Evolutionary conservation across 1,140 invertebrate species (phyloP).

Genomic region (Nylanderia fulva): DNA sequence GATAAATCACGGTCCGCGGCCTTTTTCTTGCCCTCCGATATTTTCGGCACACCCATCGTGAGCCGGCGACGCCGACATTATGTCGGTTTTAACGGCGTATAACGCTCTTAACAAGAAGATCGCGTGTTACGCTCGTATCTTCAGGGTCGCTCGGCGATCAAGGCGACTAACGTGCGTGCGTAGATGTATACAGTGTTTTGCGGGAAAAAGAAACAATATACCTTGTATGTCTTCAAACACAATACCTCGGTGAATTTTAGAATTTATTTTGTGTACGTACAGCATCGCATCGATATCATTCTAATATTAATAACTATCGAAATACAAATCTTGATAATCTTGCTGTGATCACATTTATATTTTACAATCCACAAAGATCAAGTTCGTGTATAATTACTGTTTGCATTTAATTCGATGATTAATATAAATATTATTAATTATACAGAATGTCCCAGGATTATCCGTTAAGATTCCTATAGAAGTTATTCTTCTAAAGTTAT

Average conservation of each 20-base stretch:
- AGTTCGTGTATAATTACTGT: conserved; percentile 13
- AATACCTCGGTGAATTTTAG: neutral
- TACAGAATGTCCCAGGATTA: no score
- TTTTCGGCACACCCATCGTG: conserved; percentile 46
- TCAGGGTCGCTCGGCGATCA: conserved; percentile 66
- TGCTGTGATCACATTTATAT: neutral
- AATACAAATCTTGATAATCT: neutral
- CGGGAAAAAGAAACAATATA: neutral
- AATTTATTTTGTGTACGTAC: conserved; percentile 16
- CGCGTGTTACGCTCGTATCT: conserved; percentile 75
- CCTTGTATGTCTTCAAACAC: no score
- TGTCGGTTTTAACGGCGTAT: conserved; percentile 78
- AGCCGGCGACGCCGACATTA: conserved; percentile 68
- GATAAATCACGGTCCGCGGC: conserved; percentile 50
- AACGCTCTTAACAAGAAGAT: conserved; percentile 80
- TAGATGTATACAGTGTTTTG: conserved; percentile 1
- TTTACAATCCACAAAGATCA: neutral
- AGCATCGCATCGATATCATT: neutral
- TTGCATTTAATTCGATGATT: neutral
- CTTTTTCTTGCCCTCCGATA: conserved; percentile 33
- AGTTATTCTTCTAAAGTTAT: no score
- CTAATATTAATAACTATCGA: conserved; percentile 16
- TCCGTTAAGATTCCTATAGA: no score
- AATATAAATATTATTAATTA: no score
- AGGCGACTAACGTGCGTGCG: conserved; percentile 29